These are phyloP conservation scores for Geophilus truncorum DNA, from an alignment of 2,888 invertebrate genomes.

Conservation along the genomic window DNA sequence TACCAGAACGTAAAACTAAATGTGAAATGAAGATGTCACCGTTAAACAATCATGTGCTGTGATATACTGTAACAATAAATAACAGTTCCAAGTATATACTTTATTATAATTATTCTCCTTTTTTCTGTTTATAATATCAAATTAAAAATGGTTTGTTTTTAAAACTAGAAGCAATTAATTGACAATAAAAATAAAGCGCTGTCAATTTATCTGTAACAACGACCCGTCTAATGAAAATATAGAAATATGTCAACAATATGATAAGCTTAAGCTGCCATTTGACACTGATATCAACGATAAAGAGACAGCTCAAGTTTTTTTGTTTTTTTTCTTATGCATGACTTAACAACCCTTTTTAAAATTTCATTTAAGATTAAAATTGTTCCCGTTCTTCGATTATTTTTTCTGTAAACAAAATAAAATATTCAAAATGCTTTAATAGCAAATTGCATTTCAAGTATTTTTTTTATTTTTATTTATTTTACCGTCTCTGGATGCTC, in stretches of 20 bases:
- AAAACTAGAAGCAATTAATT: neutral
- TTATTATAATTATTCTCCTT: neutral
- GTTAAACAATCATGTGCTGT: neutral
- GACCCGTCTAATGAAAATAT: neutral
- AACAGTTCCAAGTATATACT: neutral
- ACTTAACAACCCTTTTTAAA: neutral
- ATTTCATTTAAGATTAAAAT: neutral
- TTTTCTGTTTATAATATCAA: neutral
- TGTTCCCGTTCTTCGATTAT: neutral
- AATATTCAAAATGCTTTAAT: no score
- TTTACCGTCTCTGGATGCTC: neutral
- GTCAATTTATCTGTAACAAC: neutral
- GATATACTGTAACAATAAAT: neutral
- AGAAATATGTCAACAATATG: neutral
- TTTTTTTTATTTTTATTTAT: neutral
- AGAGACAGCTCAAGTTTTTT: neutral
- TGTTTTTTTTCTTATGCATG: neutral
- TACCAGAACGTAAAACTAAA: neutral
- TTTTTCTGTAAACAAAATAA: neutral
- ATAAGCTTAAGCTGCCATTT: neutral
- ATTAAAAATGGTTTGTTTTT: neutral
- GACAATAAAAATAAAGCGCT: neutral
- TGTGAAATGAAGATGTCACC: neutral
- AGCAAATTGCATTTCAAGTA: no score
- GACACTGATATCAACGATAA: no score